A percentile compares a stretch with the other conserved stretches of the same genome.
Conservation (phyloP, 1,140 invertebrate genomes). For the Drosophila malerkotliana region DNA sequence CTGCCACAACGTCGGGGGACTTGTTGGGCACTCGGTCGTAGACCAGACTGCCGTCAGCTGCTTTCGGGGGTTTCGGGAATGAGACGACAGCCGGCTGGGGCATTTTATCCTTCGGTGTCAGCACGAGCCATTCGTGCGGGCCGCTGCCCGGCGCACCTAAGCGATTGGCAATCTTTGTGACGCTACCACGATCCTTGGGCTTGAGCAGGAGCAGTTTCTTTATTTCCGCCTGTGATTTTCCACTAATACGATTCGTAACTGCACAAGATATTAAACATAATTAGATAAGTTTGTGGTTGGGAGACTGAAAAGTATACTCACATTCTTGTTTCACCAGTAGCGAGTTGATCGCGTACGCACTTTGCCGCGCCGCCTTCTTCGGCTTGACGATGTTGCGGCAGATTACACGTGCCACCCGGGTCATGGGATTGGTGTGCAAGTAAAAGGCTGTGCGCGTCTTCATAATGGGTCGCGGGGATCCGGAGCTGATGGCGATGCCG, state of each 20-base stretch:
- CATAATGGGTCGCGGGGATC: constrained; percentile 96
- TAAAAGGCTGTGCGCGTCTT: constrained; percentile 98
- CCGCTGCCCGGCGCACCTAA: constrained; percentile 89
- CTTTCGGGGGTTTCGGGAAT: constrained; percentile 95
- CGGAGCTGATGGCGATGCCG: constrained; percentile 88
- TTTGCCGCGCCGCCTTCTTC: constrained; percentile 93
- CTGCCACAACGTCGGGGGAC: constrained; percentile 87
- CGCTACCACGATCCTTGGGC: constrained; percentile 87
- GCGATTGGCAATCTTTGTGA: constrained; percentile 91
- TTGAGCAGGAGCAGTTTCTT: constrained; percentile 86
- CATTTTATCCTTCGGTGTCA: constrained; percentile 91
- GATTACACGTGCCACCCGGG: constrained; percentile 92
- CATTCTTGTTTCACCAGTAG: constrained; percentile 93
- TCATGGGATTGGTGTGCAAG: constrained; percentile 94
- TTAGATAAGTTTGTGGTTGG: background rate
- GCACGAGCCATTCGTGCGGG: constrained; percentile 90
- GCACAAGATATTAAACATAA: background rate
- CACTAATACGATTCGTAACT: constrained; percentile 87
- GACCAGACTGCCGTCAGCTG: constrained; percentile 92
- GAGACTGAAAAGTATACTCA: constrained; percentile 83
- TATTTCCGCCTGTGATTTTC: constrained; percentile 86
- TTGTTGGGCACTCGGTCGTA: constrained; percentile 93
- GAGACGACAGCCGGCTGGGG: constrained; percentile 91
- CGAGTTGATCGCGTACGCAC: constrained; percentile 93
- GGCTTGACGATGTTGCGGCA: constrained; percentile 93